Percentiles rank a stretch among this genome's conserved stretches.
Evolutionary conservation across 2,888 invertebrate species (phyloP).

Genomic region (Imbricaverruca yamaguchii): DNA sequence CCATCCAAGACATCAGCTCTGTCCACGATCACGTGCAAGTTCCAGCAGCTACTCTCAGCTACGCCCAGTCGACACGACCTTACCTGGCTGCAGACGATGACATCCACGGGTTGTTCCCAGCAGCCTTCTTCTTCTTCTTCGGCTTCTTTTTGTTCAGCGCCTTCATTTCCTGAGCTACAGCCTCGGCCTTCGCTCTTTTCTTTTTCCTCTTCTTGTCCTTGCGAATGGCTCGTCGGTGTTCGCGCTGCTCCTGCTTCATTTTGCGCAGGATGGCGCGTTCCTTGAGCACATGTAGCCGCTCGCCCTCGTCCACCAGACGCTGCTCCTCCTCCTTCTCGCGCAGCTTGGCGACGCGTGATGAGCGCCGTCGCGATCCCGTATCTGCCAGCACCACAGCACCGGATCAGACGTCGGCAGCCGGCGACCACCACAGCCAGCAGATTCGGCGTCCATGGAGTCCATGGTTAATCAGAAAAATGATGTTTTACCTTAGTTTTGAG

Average conservation of each 20-base stretch:
- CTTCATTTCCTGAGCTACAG: slow-evolving; percentile 29
- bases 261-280: slow-evolving; percentile 44
- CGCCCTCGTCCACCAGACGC: slow-evolving; percentile 62
- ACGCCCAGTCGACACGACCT: background rate
- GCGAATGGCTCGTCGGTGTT: slow-evolving; percentile 28
- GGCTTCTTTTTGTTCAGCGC: slow-evolving; percentile 40
- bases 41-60: no score
- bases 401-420: no score
- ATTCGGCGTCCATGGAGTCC: no score
- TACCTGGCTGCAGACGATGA: slow-evolving; percentile 21
- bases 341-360: slow-evolving; percentile 75
- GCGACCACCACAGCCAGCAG: no score
- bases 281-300: slow-evolving; percentile 58
- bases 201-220: slow-evolving; percentile 26
- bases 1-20: no score
- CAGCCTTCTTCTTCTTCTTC: slow-evolving; percentile 41
- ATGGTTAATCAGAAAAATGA: no score
- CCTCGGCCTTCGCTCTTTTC: slow-evolving; percentile 39
- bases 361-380: slow-evolving; percentile 62
- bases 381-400: slow-evolving; percentile 40
- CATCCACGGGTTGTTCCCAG: slow-evolving; percentile 20
- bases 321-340: slow-evolving; percentile 81
- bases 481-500: no score
- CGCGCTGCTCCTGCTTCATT: slow-evolving; percentile 35
- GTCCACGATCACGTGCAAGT: no score